Evolutionary conservation across 2,888 invertebrate species (phyloP).

Genomic region (Latrodectus elegans): DNA sequence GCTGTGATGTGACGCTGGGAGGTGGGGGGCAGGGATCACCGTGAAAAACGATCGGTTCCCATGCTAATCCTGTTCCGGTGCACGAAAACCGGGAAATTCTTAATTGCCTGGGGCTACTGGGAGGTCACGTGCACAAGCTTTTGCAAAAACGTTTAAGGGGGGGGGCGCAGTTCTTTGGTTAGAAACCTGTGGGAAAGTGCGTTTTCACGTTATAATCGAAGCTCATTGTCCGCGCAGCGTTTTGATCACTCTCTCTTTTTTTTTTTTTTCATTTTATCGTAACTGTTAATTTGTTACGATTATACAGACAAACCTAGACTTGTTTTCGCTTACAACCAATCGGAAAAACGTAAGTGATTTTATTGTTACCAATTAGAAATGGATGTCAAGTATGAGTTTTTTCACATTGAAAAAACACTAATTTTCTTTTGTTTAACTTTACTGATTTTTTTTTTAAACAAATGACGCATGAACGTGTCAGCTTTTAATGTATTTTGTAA

Average conservation of each 20-base stretch:
- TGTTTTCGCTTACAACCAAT: no score
- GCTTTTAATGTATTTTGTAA: no score
- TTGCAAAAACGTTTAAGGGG: constrained; percentile 16
- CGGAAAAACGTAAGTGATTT: no score
- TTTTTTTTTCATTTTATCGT: background rate
- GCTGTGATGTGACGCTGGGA: background rate
- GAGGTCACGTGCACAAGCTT: constrained; percentile 53
- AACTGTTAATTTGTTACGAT: no score
- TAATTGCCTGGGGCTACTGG: constrained; percentile 63
- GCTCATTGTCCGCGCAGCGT: background rate
- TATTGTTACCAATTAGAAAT: no score
- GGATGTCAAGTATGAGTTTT: no score
- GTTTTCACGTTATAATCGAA: background rate
- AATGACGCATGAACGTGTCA: no score
- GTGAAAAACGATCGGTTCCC: constrained; percentile 67
- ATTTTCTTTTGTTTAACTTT: no score
- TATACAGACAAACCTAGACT: no score
- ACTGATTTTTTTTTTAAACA: no score
- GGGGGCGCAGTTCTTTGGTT: background rate
- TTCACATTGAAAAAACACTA: no score
- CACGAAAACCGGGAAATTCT: constrained; percentile 59
- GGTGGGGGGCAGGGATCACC: constrained; percentile 8
- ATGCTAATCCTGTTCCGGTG: constrained; percentile 67
- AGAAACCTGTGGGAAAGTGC: constrained; percentile 63
- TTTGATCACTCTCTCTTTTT: background rate